These are phyloP conservation scores for Neoarius graeffei DNA, from an alignment of 2,113 vertebrate species.

Conservation along the genomic window DNA sequence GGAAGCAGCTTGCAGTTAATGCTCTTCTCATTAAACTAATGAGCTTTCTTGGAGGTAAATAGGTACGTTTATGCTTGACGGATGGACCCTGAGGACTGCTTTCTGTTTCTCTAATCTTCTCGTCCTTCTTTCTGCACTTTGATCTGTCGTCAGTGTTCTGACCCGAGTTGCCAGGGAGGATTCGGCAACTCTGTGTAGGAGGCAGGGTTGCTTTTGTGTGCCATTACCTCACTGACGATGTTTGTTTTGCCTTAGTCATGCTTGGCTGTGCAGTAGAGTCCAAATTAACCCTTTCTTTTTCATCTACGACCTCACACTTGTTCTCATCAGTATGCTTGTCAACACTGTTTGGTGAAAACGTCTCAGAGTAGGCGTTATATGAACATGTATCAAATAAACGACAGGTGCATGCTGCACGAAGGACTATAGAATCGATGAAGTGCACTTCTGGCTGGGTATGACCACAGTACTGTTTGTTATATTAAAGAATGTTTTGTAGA, in stretches of 20 bases:
- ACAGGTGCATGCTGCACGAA: background rate
- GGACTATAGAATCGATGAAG: background rate
- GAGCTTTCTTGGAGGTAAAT: conserved; percentile 7
- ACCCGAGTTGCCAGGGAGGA: conserved; percentile 9
- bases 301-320: background rate
- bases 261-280: conserved; percentile 21
- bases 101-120: conserved; percentile 10
- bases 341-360: background rate
- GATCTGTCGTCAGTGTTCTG: background rate
- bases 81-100: background rate
- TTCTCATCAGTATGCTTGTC: background rate
- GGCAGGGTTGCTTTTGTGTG: conserved; percentile 33
- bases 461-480: background rate
- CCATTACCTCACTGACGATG: conserved; percentile 59
- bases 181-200: conserved; percentile 28
- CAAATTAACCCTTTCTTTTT: conserved; percentile 48
- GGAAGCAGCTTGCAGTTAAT: background rate
- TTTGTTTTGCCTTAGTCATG: conserved; percentile 56
- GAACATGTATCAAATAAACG: background rate
- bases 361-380: background rate
- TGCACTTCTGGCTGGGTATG: background rate
- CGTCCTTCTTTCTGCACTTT: background rate
- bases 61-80: background rate
- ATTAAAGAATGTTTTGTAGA: background rate
- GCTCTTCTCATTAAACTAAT: background rate